Base-by-base conservation (phyloP, 2,113 vertebrate genomes). In the Xiphias gladius region DNA sequence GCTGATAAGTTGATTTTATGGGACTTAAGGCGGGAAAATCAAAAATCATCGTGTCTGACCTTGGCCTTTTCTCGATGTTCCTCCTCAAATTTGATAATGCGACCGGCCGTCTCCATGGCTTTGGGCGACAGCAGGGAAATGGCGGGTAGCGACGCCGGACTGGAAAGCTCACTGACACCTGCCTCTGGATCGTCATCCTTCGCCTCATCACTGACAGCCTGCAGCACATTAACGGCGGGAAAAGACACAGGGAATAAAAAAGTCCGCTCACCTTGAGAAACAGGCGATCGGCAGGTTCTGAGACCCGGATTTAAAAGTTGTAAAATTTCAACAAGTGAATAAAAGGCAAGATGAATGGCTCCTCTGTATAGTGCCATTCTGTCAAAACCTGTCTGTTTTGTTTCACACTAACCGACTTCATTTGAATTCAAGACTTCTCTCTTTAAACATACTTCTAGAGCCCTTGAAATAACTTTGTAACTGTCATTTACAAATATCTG, bases 71-170 rank as follows among this genome's bases (percentile, higher is more conserved):
- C 83, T 30, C 92, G 94, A 81, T 96, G 94, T 0, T 95, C 86
- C 82, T 97, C 89, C 66, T 98, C 95, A 3, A 96, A 97, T 86
- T 95, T 91, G 35, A 92, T 89, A 78, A 99, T 97, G 75, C 93
- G 95, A 22, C 97, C 97, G n/a, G 97, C 96, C 0, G 95, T 96
- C 81, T 94, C 94, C 14, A 95, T 94, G 5, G 94, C 94, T 92
- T 94, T 96, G 5, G 96, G 95, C 0, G 96, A 96, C 41, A 94
- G 88, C 79, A 94, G 43, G 0, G 90, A 88, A 13, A 86, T 90
- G n/a, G 74, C 9, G 0, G 91, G 86, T 0, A 72, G 71, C 0
- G 92, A 79, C 0, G 73, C 35, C 1, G 85, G 87, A 79, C 81
- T 86, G 63, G 67, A 64, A 24, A 75, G 61, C 0, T 82, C 57